phyloP scores from a whole-genome alignment of 2,888 invertebrate species.

The Drosophila koepferae region DNA sequence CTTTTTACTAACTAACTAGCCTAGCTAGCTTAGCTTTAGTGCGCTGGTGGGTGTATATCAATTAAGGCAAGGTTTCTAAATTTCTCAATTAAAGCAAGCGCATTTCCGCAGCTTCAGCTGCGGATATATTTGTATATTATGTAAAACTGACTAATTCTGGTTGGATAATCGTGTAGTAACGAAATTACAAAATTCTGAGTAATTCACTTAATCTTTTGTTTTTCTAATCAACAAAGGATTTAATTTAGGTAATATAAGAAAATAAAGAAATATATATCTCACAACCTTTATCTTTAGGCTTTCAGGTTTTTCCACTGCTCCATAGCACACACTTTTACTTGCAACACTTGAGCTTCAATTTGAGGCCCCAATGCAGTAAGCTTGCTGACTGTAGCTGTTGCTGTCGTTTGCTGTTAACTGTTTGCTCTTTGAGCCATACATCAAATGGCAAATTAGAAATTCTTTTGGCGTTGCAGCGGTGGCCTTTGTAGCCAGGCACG shows the following conservation, averaged over 20 bases:
- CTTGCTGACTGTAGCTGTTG: constrained; percentile 1
- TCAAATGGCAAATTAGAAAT: constrained; percentile 71
- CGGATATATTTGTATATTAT: not conserved
- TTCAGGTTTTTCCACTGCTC: not conserved
- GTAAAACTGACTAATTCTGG: not conserved
- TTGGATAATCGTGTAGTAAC: not conserved
- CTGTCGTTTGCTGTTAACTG: constrained; percentile 2
- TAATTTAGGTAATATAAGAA: not conserved
- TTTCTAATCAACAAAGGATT: not conserved
- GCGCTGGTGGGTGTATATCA: constrained; percentile 37
- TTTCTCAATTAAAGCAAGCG: constrained; percentile 37
- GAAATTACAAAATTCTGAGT: not conserved
- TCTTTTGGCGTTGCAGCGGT: constrained; percentile 70
- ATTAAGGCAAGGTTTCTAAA: constrained; percentile 46
- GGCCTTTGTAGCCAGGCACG: constrained; percentile 70
- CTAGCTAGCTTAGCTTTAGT: not conserved
- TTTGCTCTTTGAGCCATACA: constrained; percentile 29
- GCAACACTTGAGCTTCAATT: constrained; percentile 29
- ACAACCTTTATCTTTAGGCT: not conserved
- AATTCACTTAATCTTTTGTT: not conserved
- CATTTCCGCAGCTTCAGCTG: constrained; percentile 15
- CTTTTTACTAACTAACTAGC: constrained; percentile 31
- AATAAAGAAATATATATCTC: not conserved
- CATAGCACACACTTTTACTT: constrained; percentile 18
- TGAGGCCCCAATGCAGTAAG: constrained; percentile 4